phyloP scores from a whole-genome alignment of 2,888 invertebrate genomes.

The Ryuthela nishihirai region DNA sequence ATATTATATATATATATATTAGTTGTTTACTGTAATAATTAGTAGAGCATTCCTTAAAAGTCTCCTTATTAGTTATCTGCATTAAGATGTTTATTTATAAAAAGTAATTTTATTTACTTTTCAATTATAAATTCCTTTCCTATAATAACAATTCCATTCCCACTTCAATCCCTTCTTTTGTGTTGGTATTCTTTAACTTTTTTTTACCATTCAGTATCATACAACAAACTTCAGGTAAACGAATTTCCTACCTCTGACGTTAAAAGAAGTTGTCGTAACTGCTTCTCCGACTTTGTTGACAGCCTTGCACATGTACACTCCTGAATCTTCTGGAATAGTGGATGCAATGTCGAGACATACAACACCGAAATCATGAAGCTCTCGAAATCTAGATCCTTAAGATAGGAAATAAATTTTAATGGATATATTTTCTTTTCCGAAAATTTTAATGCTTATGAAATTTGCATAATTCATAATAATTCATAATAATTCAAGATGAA shows the following conservation, averaged over 20 bases:
- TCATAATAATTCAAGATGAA: too few species aligned
- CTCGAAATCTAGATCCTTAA: conserved; percentile 75
- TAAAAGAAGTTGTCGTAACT: conserved; percentile 83
- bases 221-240: not conserved
- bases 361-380: conserved; percentile 89
- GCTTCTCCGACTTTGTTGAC: conserved; percentile 92
- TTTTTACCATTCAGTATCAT: not conserved
- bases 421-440: too few species aligned
- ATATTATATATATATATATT: too few species aligned
- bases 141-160: not conserved
- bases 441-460: too few species aligned
- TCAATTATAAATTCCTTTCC: not conserved
- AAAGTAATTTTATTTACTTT: not conserved
- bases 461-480: too few species aligned
- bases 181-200: too few species aligned
- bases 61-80: too few species aligned
- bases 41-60: too few species aligned
- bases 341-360: conserved; percentile 87
- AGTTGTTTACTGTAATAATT: too few species aligned
- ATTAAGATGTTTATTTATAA: not conserved
- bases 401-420: too few species aligned
- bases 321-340: conserved; percentile 82
- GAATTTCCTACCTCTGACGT: conserved; percentile 68
- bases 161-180: too few species aligned
- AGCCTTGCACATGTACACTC: conserved; percentile 90